These are phyloP conservation scores for Jaculus jaculus DNA, from an alignment of 2,113 vertebrate genomes.

Conservation along the genomic window DNA sequence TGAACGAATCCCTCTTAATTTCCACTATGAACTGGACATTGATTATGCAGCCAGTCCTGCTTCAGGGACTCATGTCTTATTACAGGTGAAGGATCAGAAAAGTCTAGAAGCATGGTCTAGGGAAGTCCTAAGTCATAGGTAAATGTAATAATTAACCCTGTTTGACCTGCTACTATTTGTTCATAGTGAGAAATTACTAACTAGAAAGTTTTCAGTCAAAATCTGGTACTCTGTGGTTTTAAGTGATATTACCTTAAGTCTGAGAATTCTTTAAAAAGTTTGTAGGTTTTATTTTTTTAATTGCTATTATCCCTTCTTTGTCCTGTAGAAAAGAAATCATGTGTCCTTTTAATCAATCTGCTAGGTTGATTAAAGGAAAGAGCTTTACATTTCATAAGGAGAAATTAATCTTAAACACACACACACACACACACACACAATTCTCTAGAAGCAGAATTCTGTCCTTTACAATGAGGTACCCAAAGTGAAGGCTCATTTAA, in stretches of 20 bases:
- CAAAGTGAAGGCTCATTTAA: not conserved
- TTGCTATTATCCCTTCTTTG: not conserved
- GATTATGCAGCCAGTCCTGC: not conserved
- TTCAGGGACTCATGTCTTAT: not conserved
- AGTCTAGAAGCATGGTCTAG: not conserved
- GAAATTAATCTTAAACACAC: not conserved
- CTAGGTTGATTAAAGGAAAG: not conserved
- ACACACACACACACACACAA: not conserved
- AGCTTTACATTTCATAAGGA: not conserved
- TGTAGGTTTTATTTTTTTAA: not conserved
- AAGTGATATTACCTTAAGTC: not conserved
- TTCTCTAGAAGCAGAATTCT: not conserved
- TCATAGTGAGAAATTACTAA: not conserved
- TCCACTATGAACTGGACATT: not conserved
- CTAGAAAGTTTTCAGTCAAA: not conserved
- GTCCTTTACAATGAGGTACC: not conserved
- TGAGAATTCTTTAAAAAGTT: not conserved
- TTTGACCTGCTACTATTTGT: not conserved
- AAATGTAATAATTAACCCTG: not conserved
- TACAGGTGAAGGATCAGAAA: not conserved
- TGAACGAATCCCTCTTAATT: not conserved
- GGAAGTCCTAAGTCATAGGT: too few species aligned
- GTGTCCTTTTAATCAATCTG: not conserved
- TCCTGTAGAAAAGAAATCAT: not conserved
- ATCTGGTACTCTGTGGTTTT: not conserved